phyloP scores from a whole-genome alignment of 2,888 invertebrate species.

The Andrena marginata region DNA sequence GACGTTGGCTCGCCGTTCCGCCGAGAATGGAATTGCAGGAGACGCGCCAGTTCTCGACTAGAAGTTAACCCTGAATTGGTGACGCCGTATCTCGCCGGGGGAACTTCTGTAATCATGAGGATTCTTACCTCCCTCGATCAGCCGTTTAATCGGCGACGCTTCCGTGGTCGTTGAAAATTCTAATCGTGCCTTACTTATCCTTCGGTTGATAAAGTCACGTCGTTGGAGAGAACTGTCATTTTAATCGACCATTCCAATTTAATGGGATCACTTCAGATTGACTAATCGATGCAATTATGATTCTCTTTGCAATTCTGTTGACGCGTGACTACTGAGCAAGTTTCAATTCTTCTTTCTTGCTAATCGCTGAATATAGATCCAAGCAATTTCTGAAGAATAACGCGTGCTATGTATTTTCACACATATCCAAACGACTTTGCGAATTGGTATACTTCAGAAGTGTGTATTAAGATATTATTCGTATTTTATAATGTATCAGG shows the following conservation, averaged over 20 bases:
- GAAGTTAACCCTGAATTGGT: conserved; percentile 5
- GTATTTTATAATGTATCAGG: too few species aligned
- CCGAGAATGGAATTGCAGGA: background rate
- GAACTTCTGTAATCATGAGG: background rate
- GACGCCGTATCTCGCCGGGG: background rate
- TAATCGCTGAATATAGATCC: background rate
- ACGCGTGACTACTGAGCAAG: background rate
- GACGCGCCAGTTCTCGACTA: background rate
- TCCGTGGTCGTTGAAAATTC: background rate
- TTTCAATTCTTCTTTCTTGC: background rate
- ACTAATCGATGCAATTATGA: background rate
- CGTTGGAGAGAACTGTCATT: background rate
- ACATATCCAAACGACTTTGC: too few species aligned
- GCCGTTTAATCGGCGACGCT: conserved; percentile 1
- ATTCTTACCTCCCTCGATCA: conserved; percentile 1
- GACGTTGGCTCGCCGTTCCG: conserved; percentile 10
- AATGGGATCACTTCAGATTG: background rate
- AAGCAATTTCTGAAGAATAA: too few species aligned
- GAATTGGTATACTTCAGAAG: too few species aligned
- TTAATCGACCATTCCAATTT: conserved; percentile 2
- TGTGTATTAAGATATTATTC: too few species aligned
- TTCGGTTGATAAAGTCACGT: background rate
- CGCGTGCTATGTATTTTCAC: too few species aligned
- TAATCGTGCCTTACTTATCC: conserved; percentile 15
- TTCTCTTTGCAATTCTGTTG: too few species aligned